A percentile compares a stretch with the other conserved stretches of the same genome.
Conservation (phyloP, 2,888 invertebrate species). For the Troides oblongomaculatus region DNA sequence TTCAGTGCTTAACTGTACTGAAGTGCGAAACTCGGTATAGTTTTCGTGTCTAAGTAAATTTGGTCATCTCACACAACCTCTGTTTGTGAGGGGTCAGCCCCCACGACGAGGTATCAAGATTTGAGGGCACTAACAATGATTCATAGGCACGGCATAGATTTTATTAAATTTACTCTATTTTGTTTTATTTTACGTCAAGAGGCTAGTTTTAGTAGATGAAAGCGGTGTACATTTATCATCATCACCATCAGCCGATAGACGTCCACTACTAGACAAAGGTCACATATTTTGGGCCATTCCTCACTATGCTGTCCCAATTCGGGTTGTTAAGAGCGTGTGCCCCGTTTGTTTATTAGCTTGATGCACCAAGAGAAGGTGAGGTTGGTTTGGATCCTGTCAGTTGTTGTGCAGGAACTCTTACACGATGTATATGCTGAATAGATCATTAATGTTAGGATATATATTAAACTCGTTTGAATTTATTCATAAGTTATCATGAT, state of each 20-base stretch:
- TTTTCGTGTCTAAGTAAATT: conserved; percentile 75
- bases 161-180: conserved; percentile 64
- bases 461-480: too few relatives aligned
- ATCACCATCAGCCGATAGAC: too few relatives aligned
- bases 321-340: too few relatives aligned
- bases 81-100: conserved; percentile 70
- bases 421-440: not conserved
- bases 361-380: too few relatives aligned
- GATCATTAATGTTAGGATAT: too few relatives aligned
- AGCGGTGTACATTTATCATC: not conserved
- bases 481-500: too few relatives aligned
- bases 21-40: conserved; percentile 54
- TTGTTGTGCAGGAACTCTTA: too few relatives aligned
- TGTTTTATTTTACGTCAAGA: conserved; percentile 43
- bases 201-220: conserved; percentile 3
- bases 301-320: too few relatives aligned
- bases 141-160: conserved; percentile 53
- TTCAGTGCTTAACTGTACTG: conserved; percentile 44
- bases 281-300: too few relatives aligned
- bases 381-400: too few relatives aligned
- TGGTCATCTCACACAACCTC: conserved; percentile 74
- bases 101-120: conserved; percentile 59
- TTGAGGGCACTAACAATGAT: conserved; percentile 70
- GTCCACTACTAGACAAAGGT: too few relatives aligned
- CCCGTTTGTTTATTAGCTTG: too few relatives aligned